Evolutionary conservation across 2,797 vertebrate genomes (phyloP), one percentile per base, ranked within the genome.

Genomic region (Sebastes taczanowskii): DNA sequence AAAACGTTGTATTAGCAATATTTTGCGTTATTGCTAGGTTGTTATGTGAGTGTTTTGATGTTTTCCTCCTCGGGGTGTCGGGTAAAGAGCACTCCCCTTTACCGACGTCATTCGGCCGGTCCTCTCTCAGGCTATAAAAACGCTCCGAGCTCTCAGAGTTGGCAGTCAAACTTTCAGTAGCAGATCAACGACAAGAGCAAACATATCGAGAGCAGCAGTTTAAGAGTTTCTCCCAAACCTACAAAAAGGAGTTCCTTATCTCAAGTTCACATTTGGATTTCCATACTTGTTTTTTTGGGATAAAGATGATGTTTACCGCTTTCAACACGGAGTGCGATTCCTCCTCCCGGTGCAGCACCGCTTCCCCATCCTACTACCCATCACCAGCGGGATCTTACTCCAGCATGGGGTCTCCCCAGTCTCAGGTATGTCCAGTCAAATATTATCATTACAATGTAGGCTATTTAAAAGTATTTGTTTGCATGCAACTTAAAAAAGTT

Each of bases 301-400:
- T 34, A 66, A 86, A 88, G 30, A 96, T 95, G 96, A 99, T 99
- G 98, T 99, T 97, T 88, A 97, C 96, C 59, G 92, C 91, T 77
- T 98, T 98, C 88, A 95, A 91, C 88, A 81, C 96, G 74, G 98
- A 99, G 63, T 97, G 97, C 88, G 98, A 99, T 82, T 91, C 97
- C 7, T 98, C 97, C 72, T 99, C 98, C 35, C 98, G 98, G 90
- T 98, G 97, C 95, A 99, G 98, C 94, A 98, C 97, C 80, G 97
- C 98, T 73, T 99, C 98, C 52, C 97, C 98, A 20, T 96, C 96
- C 20, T 98, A 98, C 79, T 98, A 96, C 67, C 96, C 96, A 0
- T 98, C 98, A 4, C 97, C 97, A 2, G 96, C 96, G 0, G 97
- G 96, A 68, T 98, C 97, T 11, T 98, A 97, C 84, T 98, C 97